A percentile compares a stretch with the other conserved stretches of the same genome.
Evolutionary conservation across 1,140 invertebrate genomes (phyloP).

Genomic region (Cherax destructor): DNA sequence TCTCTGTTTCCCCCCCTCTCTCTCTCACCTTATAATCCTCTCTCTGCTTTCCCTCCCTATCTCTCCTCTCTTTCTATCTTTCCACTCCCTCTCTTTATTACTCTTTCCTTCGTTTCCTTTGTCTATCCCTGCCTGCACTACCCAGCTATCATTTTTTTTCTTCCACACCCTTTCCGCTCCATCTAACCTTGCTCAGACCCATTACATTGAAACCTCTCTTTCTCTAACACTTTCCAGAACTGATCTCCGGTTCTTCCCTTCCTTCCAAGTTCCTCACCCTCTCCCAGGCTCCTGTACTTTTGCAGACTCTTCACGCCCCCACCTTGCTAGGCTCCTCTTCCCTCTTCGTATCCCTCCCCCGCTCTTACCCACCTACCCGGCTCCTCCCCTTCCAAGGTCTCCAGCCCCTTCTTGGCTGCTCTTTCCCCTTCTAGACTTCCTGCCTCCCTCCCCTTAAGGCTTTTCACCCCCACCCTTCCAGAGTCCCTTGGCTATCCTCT

Average conservation of each 20-base stretch:
- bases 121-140: background rate
- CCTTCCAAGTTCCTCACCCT: background rate
- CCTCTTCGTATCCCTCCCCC: background rate
- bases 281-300: background rate
- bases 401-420: background rate
- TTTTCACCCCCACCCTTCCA: background rate
- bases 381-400: background rate
- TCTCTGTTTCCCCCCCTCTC: background rate
- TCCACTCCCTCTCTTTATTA: background rate
- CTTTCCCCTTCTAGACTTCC: background rate
- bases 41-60: background rate
- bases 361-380: no score
- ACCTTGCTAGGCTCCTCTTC: background rate
- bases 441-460: no score
- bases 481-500: background rate
- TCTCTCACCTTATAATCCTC: background rate
- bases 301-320: no score
- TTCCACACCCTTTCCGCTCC: background rate
- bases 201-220: background rate
- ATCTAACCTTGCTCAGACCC: background rate
- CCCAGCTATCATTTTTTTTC: background rate
- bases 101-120: background rate
- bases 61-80: no score
- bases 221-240: background rate
- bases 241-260: background rate